Percentiles rank a stretch among this genome's conserved stretches.
These are phyloP conservation scores for Suricata suricatta DNA, from an alignment of 2,113 vertebrate species.

Conservation along the genomic window DNA sequence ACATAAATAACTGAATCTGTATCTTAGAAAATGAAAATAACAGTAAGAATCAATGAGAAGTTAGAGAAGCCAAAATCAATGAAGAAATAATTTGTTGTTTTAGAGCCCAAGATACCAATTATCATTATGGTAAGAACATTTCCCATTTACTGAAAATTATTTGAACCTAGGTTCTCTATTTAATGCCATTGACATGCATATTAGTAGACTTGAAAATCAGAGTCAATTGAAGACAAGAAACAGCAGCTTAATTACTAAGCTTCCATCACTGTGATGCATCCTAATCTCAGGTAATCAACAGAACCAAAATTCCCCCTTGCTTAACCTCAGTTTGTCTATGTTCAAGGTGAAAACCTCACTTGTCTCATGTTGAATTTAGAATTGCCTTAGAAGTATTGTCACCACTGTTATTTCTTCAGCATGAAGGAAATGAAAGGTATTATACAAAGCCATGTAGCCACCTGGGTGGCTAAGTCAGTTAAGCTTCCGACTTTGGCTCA, in stretches of 20 bases:
- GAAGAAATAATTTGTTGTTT: slow-evolving; percentile 70
- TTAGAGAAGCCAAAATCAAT: slow-evolving; percentile 45
- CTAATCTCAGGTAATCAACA: neutral
- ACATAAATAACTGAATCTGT: slow-evolving; percentile 9
- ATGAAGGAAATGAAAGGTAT: neutral
- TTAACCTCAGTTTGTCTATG: neutral
- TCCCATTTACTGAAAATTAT: slow-evolving; percentile 61
- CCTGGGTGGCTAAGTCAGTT: too few relatives aligned
- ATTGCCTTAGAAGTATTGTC: neutral
- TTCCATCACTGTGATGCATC: neutral
- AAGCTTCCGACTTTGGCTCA: too few relatives aligned
- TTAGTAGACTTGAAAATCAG: slow-evolving; percentile 43
- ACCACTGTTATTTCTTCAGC: neutral
- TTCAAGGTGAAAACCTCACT: neutral
- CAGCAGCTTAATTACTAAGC: slow-evolving; percentile 7
- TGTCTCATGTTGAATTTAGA: slow-evolving; percentile 15
- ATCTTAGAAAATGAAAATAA: slow-evolving; percentile 22
- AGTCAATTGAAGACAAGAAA: slow-evolving; percentile 29
- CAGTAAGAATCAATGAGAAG: slow-evolving; percentile 36
- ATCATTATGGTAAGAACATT: slow-evolving; percentile 56
- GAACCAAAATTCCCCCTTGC: neutral
- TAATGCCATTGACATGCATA: slow-evolving; percentile 26
- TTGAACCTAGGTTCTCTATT: slow-evolving; percentile 36
- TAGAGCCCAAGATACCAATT: slow-evolving; percentile 66
- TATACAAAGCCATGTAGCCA: neutral